These are phyloP conservation scores for Tachystola acroxantha DNA, from an alignment of 2,888 invertebrate genomes.

Conservation along the genomic window DNA sequence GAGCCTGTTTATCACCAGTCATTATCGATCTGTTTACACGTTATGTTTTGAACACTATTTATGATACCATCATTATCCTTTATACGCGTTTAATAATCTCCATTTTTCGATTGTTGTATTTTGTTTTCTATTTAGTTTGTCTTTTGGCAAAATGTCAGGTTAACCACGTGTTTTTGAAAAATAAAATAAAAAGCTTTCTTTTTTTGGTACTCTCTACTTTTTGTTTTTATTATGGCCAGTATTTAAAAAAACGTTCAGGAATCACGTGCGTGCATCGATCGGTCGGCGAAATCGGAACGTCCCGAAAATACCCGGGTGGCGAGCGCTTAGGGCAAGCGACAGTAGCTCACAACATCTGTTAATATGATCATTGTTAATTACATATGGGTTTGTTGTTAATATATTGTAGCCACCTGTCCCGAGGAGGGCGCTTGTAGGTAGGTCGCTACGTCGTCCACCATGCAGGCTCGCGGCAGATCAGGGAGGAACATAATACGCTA, in stretches of 20 bases:
- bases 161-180: constrained; percentile 7
- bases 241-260: not conserved
- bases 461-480: constrained; percentile 95
- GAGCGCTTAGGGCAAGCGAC: constrained; percentile 69
- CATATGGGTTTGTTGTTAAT: constrained; percentile 77
- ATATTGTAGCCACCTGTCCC: constrained; percentile 89
- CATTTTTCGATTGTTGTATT: constrained; percentile 4
- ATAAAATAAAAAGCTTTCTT: not conserved
- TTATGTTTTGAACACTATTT: constrained; percentile 46
- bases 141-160: constrained; percentile 1
- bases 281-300: constrained; percentile 48
- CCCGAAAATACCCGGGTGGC: constrained; percentile 77
- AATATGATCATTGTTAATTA: constrained; percentile 79
- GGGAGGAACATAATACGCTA: constrained; percentile 91
- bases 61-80: constrained; percentile 23
- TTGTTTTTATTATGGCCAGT: not conserved
- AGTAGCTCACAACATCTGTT: constrained; percentile 78
- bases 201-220: not conserved
- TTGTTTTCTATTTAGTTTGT: not conserved
- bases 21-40: constrained; percentile 71
- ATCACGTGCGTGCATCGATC: constrained; percentile 60
- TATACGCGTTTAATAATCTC: constrained; percentile 17
- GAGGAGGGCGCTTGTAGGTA: constrained; percentile 96
- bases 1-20: constrained; percentile 31
- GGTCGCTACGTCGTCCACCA: constrained; percentile 97